phyloP scores from a whole-genome alignment of 2,888 invertebrate species.

The Amiota communis region DNA sequence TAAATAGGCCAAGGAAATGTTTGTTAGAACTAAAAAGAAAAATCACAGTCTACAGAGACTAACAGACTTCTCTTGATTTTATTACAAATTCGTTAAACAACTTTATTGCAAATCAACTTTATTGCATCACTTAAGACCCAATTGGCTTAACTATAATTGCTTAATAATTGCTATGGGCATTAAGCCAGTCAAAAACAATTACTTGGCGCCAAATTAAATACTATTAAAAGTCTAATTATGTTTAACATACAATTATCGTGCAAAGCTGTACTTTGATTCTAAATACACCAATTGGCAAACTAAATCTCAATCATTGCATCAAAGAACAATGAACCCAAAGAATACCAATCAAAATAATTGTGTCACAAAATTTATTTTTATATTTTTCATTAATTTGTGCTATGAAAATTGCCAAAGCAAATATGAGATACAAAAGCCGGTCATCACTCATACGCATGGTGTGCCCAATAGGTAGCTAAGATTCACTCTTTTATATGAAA shows the following conservation, averaged over 20 bases:
- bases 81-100: background rate
- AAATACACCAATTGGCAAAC: too few relatives aligned
- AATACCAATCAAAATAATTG: background rate
- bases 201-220: conserved; percentile 7
- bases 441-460: conserved; percentile 20
- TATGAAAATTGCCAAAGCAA: conserved; percentile 8
- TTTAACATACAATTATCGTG: background rate
- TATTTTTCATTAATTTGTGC: background rate
- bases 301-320: background rate
- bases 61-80: background rate
- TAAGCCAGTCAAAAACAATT: conserved; percentile 5
- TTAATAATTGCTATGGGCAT: background rate
- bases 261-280: too few relatives aligned
- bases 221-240: background rate
- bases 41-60: background rate
- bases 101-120: too few relatives aligned
- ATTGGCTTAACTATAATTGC: background rate
- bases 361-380: conserved; percentile 26
- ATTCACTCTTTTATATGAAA: conserved; percentile 1
- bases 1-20: background rate
- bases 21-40: background rate
- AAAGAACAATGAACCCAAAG: conserved; percentile 20
- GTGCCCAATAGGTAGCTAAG: background rate
- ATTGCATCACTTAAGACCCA: too few relatives aligned
- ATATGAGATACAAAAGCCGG: background rate